These are phyloP conservation scores for Apaloderma vittatum DNA, from an alignment of 2,113 vertebrate genomes.

Conservation along the genomic window DNA sequence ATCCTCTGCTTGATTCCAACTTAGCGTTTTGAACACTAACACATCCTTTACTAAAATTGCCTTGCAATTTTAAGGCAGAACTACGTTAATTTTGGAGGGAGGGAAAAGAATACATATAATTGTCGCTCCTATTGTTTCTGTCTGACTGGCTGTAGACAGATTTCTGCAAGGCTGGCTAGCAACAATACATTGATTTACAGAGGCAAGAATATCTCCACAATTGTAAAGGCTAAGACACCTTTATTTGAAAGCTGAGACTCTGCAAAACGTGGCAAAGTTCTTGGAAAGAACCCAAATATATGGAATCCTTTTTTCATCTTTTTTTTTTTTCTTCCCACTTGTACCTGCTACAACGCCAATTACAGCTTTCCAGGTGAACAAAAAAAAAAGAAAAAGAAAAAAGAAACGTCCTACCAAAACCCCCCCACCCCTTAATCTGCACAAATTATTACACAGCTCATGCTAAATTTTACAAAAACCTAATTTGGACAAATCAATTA, in stretches of 20 bases:
- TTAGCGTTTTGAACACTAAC: not conserved
- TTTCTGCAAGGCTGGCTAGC: conserved; percentile 60
- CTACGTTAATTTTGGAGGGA: not conserved
- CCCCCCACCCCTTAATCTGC: not conserved
- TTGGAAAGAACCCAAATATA: conserved; percentile 74
- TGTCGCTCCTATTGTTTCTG: conserved; percentile 48
- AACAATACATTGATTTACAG: conserved; percentile 74
- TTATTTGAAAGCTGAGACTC: conserved; percentile 60
- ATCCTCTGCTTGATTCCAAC: not conserved
- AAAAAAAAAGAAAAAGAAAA: not conserved
- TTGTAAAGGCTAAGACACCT: conserved; percentile 17
- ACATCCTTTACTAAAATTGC: not conserved
- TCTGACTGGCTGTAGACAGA: conserved; percentile 63
- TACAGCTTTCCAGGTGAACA: conserved; percentile 35
- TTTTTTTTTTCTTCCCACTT: not conserved
- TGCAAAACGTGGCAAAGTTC: conserved; percentile 53
- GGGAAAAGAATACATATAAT: not conserved
- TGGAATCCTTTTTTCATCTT: not conserved
- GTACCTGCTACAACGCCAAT: conserved; percentile 31
- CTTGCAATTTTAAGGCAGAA: conserved; percentile 22
- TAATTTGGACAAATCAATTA: conserved; percentile 73
- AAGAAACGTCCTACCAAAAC: not conserved
- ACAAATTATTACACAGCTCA: not conserved
- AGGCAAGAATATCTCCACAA: conserved; percentile 47
- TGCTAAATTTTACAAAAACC: conserved; percentile 43